phyloP scores from a whole-genome alignment of 2,797 vertebrate species.

The Parambassis ranga region DNA sequence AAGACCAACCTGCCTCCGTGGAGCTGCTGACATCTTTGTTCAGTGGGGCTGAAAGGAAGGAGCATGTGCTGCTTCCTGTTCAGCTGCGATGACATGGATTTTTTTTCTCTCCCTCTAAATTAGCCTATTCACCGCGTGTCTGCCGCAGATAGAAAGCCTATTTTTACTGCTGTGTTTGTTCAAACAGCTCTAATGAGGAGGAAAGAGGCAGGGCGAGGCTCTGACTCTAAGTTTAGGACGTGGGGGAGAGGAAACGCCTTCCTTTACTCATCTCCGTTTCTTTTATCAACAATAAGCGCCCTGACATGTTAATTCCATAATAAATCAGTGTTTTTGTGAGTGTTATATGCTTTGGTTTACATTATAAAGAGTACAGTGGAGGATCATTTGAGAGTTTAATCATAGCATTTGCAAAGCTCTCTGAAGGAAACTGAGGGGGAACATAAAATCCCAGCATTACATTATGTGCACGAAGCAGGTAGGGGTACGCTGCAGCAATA shows the following conservation, averaged over 20 bases:
- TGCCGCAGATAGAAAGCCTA: slow-evolving; percentile 29
- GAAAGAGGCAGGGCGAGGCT: slow-evolving; percentile 15
- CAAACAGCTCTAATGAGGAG: slow-evolving; percentile 37
- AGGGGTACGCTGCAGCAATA: neutral
- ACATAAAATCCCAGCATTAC: neutral
- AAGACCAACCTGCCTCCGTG: neutral
- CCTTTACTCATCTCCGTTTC: neutral
- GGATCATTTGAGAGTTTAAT: too few relatives aligned
- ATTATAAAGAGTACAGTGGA: too few relatives aligned
- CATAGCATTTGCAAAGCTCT: neutral
- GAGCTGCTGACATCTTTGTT: slow-evolving; percentile 38
- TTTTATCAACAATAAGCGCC: slow-evolving; percentile 1
- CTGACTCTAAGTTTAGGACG: neutral
- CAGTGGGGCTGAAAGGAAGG: slow-evolving; percentile 5
- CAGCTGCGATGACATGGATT: neutral
- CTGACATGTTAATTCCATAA: neutral
- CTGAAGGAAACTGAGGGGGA: neutral
- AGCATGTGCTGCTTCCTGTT: slow-evolving; percentile 15
- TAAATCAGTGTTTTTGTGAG: neutral
- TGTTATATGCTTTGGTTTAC: too few relatives aligned
- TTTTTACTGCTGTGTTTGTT: slow-evolving; percentile 40
- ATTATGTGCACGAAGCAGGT: neutral
- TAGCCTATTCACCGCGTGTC: neutral
- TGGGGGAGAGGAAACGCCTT: neutral
- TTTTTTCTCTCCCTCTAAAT: neutral